Percentiles rank a stretch among this genome's conserved stretches.
These are phyloP conservation scores for Pygmarrhopalites habei DNA, from an alignment of 1,140 invertebrate species.

Conservation along the genomic window DNA sequence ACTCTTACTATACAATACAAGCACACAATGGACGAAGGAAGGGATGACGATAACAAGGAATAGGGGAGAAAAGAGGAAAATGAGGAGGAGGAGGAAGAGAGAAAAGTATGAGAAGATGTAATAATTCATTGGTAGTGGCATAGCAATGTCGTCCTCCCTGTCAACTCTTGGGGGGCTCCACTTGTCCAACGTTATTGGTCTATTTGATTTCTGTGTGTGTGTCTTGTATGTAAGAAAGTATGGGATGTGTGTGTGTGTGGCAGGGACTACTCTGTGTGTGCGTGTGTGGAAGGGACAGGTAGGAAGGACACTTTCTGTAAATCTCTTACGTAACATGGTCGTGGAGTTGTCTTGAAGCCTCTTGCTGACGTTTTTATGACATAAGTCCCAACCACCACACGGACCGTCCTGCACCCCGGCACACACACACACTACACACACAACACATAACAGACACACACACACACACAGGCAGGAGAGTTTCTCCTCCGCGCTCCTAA, in stretches of 20 bases:
- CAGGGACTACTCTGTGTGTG: no score
- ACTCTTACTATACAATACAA: no score
- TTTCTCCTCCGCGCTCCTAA: no score
- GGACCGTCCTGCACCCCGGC: slow-evolving; percentile 1
- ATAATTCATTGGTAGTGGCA: slow-evolving; percentile 9
- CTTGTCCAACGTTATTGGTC: slow-evolving; percentile 11
- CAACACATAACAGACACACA: no score
- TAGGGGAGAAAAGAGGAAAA: background rate
- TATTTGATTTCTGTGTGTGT: slow-evolving; percentile 9
- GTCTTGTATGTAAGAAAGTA: background rate
- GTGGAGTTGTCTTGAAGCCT: background rate
- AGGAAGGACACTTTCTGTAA: no score
- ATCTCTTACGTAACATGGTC: slow-evolving; percentile 6
- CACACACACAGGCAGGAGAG: background rate
- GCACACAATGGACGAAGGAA: no score
- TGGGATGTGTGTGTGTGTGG: no score
- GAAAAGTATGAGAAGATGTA: background rate
- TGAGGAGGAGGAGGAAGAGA: background rate
- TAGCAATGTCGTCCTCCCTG: slow-evolving; percentile 9
- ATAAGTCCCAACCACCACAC: background rate
- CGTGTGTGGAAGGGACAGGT: no score
- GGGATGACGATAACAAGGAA: no score
- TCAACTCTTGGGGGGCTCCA: slow-evolving; percentile 12
- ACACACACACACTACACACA: slow-evolving; percentile 1
- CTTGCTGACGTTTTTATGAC: slow-evolving; percentile 6